Conservation (phyloP, 2,888 invertebrate genomes). For the Ecliptopera silaceata region DNA sequence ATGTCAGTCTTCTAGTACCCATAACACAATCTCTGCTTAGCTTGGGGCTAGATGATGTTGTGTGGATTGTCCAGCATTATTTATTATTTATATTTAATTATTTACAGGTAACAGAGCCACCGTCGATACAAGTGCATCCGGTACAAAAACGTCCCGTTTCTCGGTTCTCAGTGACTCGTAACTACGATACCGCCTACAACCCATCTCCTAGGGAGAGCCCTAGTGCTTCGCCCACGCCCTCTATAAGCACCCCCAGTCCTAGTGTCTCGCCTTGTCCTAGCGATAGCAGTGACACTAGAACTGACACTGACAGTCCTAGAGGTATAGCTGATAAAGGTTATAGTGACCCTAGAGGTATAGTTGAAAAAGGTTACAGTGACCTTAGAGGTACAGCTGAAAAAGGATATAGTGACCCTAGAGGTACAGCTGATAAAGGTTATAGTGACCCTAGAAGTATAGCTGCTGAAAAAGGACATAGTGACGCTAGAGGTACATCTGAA, state of each 20-base stretch:
- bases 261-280: conserved; percentile 27
- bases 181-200: conserved; percentile 67
- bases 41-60: too few species aligned
- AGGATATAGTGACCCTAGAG: too few species aligned
- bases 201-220: conserved; percentile 46
- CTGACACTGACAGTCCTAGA: conserved; percentile 19
- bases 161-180: conserved; percentile 74
- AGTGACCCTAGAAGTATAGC: neutral
- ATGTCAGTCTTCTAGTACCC: too few species aligned
- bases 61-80: too few species aligned
- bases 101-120: conserved; percentile 69
- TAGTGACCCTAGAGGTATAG: neutral
- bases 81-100: too few species aligned
- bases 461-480: too few species aligned
- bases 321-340: neutral
- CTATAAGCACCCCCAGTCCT: conserved; percentile 20
- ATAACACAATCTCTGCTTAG: too few species aligned
- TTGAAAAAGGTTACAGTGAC: neutral
- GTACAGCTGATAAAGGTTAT: neutral
- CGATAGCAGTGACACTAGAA: conserved; percentile 12
- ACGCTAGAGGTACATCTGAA: neutral
- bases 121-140: conserved; percentile 81
- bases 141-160: conserved; percentile 77
- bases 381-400: neutral
- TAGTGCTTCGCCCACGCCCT: conserved; percentile 37